These are phyloP conservation scores for Trididemnum miniatum DNA, from an alignment of 23 tunicate species.

Conservation along the genomic window DNA sequence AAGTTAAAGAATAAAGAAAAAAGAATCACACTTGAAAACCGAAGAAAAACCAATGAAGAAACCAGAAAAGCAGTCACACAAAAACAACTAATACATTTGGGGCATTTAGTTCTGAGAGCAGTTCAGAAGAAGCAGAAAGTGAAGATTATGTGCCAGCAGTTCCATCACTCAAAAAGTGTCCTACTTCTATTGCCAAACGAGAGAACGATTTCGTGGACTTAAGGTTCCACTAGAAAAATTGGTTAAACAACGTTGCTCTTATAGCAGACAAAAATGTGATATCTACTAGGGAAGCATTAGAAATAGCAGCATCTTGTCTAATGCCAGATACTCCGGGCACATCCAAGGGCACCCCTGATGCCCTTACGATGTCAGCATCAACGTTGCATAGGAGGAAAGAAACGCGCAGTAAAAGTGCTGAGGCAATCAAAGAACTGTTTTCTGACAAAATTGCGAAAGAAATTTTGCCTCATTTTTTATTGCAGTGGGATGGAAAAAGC, in stretches of 20 bases:
- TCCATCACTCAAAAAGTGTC: background rate
- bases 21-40: background rate
- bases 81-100: no score
- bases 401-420: background rate
- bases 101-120: no score
- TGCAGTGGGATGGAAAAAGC: background rate
- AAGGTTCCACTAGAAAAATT: background rate
- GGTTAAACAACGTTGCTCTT: background rate
- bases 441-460: background rate
- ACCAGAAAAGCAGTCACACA: background rate
- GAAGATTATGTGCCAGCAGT: no score
- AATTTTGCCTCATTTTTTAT: background rate
- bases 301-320: background rate
- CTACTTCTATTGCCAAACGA: background rate
- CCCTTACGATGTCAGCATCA: background rate
- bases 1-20: no score
- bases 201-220: background rate
- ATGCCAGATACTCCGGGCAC: background rate
- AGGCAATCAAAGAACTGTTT: background rate
- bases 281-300: background rate
- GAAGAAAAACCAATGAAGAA: background rate
- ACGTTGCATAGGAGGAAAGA: background rate
- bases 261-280: background rate
- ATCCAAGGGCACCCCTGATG: background rate
- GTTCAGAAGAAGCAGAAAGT: background rate